Evolutionary conservation across 1,140 invertebrate species (phyloP).

Genomic region (Platyscapa corneri): DNA sequence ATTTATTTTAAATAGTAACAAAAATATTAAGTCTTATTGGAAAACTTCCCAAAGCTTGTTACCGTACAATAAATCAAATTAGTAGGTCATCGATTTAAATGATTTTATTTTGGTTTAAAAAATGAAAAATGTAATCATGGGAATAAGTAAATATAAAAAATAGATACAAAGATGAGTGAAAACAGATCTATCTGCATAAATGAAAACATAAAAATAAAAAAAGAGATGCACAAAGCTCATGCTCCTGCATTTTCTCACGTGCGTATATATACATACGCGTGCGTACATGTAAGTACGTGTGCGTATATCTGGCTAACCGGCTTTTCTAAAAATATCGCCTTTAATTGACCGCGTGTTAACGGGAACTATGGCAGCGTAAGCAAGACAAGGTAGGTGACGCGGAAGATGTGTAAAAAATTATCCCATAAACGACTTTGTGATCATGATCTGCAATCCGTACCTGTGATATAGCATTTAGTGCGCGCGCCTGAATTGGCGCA

Average conservation of each 20-base stretch:
- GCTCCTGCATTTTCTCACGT: background rate
- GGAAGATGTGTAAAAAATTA: background rate
- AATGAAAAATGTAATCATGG: background rate
- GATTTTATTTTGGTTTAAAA: too few relatives aligned
- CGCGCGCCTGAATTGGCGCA: background rate
- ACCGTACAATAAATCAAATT: conserved; percentile 17
- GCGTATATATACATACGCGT: background rate
- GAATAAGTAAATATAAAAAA: background rate
- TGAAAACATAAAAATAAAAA: too few relatives aligned
- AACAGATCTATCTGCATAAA: too few relatives aligned
- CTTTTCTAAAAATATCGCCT: conserved; percentile 66
- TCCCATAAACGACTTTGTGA: background rate
- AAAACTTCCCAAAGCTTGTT: conserved; percentile 37
- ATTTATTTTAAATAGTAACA: conserved; percentile 9
- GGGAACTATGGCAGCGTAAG: conserved; percentile 12
- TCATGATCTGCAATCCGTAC: background rate
- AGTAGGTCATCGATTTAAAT: background rate
- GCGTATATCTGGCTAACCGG: conserved; percentile 62
- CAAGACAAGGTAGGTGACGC: background rate
- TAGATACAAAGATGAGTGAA: too few relatives aligned
- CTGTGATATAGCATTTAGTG: background rate
- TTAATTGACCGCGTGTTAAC: conserved; percentile 62
- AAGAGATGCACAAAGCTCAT: background rate
- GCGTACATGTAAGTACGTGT: too few relatives aligned
- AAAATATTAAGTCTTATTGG: conserved; percentile 26